Percentiles rank a stretch among this genome's conserved stretches.
phyloP scores from a whole-genome alignment of 2,797 vertebrate species.

The Anguilla megastoma region DNA sequence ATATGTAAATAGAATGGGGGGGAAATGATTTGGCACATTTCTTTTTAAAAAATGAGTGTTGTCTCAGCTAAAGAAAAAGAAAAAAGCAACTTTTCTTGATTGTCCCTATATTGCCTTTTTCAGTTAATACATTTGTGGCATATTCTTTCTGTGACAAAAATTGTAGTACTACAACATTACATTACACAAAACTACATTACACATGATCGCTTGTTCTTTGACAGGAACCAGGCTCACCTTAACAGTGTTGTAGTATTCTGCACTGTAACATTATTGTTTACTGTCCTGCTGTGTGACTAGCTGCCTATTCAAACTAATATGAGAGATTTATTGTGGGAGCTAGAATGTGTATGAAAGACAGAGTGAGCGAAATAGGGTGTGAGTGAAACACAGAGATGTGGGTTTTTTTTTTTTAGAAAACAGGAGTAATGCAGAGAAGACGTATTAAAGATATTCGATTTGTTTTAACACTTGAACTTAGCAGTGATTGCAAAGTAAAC shows the following conservation, averaged over 20 bases:
- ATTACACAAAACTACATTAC: constrained; percentile 35
- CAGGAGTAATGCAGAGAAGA: constrained; percentile 37
- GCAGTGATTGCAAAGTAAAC: constrained; percentile 60
- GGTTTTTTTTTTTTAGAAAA: constrained; percentile 40
- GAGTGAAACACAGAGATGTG: constrained; percentile 18
- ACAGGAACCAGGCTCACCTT: constrained; percentile 9
- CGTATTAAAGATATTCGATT: constrained; percentile 28
- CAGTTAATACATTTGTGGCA: constrained; percentile 54
- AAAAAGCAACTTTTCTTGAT: constrained; percentile 47
- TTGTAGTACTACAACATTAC: constrained; percentile 57
- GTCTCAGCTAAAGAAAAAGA: constrained; percentile 39
- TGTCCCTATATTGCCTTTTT: constrained; percentile 67
- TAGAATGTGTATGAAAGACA: constrained; percentile 46
- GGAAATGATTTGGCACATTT: constrained; percentile 6
- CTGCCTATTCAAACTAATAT: constrained; percentile 10
- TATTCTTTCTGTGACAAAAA: constrained; percentile 59
- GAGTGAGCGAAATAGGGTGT: constrained; percentile 21
- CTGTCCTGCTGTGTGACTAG: background rate
- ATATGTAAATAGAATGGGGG: background rate
- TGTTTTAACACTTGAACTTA: constrained; percentile 53
- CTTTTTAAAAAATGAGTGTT: constrained; percentile 56
- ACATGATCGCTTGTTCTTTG: constrained; percentile 7
- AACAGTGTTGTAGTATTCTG: constrained; percentile 16
- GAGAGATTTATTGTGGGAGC: constrained; percentile 53
- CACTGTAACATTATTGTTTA: constrained; percentile 3